phyloP scores from a whole-genome alignment of 1,140 invertebrate genomes.

The Agrilus planipennis region DNA sequence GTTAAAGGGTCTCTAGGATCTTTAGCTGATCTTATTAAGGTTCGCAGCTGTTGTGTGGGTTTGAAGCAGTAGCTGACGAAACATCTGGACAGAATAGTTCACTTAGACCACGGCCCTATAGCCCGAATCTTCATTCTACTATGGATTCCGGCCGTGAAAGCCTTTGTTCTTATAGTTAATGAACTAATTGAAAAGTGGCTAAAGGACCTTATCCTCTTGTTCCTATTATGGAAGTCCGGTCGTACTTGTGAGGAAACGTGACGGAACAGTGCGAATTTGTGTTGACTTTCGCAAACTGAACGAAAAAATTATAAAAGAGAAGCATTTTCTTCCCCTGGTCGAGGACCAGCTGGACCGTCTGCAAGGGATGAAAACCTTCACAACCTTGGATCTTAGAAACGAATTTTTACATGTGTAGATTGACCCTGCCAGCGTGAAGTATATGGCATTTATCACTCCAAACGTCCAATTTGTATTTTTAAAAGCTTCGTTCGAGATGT shows the following conservation, averaged over 20 bases:
- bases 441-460: slow-evolving; percentile 31
- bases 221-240: slow-evolving; percentile 27
- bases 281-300: slow-evolving; percentile 31
- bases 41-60: too few relatives aligned
- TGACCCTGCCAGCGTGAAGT: slow-evolving; percentile 23
- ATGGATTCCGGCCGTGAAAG: too few relatives aligned
- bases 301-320: slow-evolving; percentile 25
- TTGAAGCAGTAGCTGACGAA: too few relatives aligned
- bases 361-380: slow-evolving; percentile 17
- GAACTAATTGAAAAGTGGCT: slow-evolving; percentile 8
- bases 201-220: slow-evolving; percentile 10
- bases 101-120: too few relatives aligned
- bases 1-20: too few relatives aligned
- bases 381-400: slow-evolving; percentile 15
- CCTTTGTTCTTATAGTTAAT: too few relatives aligned
- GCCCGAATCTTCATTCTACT: too few relatives aligned
- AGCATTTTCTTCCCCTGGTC: slow-evolving; percentile 21
- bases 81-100: too few relatives aligned
- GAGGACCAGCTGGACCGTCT: slow-evolving; percentile 23
- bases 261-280: slow-evolving; percentile 25
- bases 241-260: slow-evolving; percentile 25
- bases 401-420: slow-evolving; percentile 20
- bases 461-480: slow-evolving; percentile 33
- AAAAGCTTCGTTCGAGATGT: slow-evolving; percentile 34
- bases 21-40: too few relatives aligned